Evolutionary conservation across 2,888 invertebrate genomes (phyloP), one percentile per base, ranked within the genome.

Genomic region (Noctua pronuba): DNA sequence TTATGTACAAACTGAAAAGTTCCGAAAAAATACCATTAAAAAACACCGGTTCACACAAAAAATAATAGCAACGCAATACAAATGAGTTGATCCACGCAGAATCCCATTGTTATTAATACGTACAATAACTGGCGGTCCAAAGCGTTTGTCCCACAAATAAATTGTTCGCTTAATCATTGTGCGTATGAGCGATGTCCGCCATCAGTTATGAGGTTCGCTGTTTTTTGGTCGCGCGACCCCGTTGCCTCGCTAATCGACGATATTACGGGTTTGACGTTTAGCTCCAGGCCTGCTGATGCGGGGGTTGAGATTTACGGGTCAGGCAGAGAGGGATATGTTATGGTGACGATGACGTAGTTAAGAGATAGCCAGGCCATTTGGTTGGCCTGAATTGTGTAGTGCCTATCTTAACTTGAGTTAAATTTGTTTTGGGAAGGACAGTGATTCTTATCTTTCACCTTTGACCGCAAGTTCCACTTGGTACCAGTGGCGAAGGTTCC

Each of bases 121-220:
- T 74, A 85, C 85, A 85, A 88, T 88, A 87, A 85, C 83, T 84
- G 77, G 73, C 80, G 84, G 84, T 72, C 84, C 86, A 79, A 86
- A 85, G 80, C 84, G 85, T 77, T 83, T 82, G 88, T 88, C 88
- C 91, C 90, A 91, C 93, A 94, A 94, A 94, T 93, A 94, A 95
- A 94, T 94, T 88, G 92, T 84, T 79, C 92, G 89, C 91, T 95
- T 94, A 93, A 94, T 95, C 95, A 94, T 90, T 88, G 83, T 83
- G 85, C 86, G 90, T 90, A 92, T 93, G 94, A 94, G 89, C 86
- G 91, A 95, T 94, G 93, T 88, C 86, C 82, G 88, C 87, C 93
- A 94, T 95, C 92, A 92, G 90, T 90, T 86, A 87, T 84, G 79
- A 76, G 84, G 85, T 85, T 80, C 75, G 75, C 82, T 88, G 90